Conservation (phyloP, 2,888 invertebrate species). For the Amiota mariae region DNA sequence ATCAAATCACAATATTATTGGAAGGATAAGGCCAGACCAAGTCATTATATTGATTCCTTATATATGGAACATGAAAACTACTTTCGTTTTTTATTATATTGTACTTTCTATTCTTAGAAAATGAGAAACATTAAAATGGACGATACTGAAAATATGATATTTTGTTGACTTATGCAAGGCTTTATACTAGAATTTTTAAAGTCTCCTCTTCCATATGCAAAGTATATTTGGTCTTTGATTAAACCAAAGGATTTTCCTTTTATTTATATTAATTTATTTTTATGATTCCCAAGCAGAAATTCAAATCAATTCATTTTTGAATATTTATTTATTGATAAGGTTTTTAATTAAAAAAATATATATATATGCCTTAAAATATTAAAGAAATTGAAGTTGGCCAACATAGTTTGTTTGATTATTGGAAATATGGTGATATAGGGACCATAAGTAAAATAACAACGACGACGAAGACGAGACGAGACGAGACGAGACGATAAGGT, state of each 20-base stretch:
- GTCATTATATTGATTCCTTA: too few species aligned
- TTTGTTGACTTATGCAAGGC: too few species aligned
- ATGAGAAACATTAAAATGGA: too few species aligned
- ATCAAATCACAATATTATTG: too few species aligned
- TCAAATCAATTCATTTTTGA: slow-evolving; percentile 34
- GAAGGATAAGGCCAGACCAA: too few species aligned
- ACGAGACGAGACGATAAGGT: not conserved
- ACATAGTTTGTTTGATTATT: not conserved
- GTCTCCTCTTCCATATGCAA: too few species aligned
- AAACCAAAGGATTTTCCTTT: not conserved
- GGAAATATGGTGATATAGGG: slow-evolving; percentile 50
- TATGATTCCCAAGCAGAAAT: slow-evolving; percentile 65
- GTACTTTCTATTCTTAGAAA: too few species aligned
- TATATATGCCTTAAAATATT: slow-evolving; percentile 27
- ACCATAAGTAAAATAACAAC: slow-evolving; percentile 9
- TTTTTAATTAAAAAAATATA: slow-evolving; percentile 30
- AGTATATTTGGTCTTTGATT: too few species aligned
- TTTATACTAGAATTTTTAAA: too few species aligned
- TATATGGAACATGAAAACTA: too few species aligned
- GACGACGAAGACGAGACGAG: not conserved
- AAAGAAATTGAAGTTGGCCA: not conserved
- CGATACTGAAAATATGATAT: too few species aligned
- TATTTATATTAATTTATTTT: not conserved
- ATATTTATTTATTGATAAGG: slow-evolving; percentile 1
- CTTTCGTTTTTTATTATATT: too few species aligned